phyloP scores from a whole-genome alignment of 2,888 invertebrate genomes.

The Coecobrya sp. region DNA sequence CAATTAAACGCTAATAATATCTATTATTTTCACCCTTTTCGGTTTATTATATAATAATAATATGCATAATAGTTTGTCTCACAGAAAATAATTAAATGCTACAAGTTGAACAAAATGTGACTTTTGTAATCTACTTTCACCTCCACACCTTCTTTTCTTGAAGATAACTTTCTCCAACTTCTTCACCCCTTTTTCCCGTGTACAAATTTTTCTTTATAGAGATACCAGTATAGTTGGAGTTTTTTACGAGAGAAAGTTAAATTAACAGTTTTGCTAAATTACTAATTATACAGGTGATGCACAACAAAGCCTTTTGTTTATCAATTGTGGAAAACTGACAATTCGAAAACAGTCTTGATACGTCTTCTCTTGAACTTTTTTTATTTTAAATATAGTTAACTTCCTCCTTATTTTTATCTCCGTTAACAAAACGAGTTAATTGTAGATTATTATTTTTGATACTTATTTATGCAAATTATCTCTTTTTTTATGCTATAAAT shows the following conservation, averaged over 20 bases:
- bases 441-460: no score
- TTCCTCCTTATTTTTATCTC: background rate
- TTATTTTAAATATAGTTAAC: slow-evolving; percentile 17
- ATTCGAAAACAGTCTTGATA: slow-evolving; percentile 81
- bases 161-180: background rate
- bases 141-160: slow-evolving; percentile 21
- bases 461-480: background rate
- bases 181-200: background rate
- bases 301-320: slow-evolving; percentile 79
- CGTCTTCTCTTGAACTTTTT: slow-evolving; percentile 75
- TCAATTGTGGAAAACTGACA: slow-evolving; percentile 79
- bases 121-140: slow-evolving; percentile 43
- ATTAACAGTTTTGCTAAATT: no score
- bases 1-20: slow-evolving; percentile 20
- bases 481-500: background rate
- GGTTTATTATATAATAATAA: background rate
- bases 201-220: slow-evolving; percentile 60
- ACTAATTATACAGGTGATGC: slow-evolving; percentile 72
- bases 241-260: background rate
- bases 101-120: slow-evolving; percentile 66
- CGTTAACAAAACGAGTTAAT: no score
- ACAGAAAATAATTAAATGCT: slow-evolving; percentile 65
- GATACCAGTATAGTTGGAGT: slow-evolving; percentile 17
- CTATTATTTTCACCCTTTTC: slow-evolving; percentile 35
- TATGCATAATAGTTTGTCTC: background rate